phyloP scores from a whole-genome alignment of 2,888 invertebrate genomes.

The Metacarcinus magister region DNA sequence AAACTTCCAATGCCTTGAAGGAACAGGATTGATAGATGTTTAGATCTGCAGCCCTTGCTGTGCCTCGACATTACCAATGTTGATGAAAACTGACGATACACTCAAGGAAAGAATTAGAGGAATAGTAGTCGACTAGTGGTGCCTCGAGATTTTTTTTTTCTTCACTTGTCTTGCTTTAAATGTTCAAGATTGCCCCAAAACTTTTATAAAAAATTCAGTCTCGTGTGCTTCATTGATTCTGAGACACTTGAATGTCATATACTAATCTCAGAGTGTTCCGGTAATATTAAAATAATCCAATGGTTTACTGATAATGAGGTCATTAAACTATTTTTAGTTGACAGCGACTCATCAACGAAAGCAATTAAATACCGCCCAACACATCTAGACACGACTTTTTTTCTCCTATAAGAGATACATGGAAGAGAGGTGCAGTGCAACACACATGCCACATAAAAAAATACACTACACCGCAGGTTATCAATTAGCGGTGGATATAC shows the following conservation, averaged over 20 bases:
- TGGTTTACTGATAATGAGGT: background rate
- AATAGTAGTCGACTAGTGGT: too few species aligned
- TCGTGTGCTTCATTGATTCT: background rate
- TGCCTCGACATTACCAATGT: background rate
- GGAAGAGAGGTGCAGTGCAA: background rate
- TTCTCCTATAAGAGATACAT: background rate
- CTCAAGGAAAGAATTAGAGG: background rate
- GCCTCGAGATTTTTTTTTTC: background rate
- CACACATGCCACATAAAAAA: background rate
- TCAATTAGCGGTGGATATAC: background rate
- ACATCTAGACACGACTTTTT: background rate
- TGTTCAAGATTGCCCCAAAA: too few species aligned
- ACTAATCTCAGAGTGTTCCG: background rate
- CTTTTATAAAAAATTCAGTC: too few species aligned
- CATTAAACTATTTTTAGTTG: conserved; percentile 1
- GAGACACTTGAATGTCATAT: background rate
- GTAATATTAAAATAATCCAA: background rate
- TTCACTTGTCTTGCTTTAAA: too few species aligned
- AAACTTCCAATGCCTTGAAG: background rate
- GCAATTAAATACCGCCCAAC: background rate
- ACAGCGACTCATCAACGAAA: background rate
- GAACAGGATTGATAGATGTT: background rate
- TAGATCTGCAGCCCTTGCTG: background rate
- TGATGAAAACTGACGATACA: background rate
- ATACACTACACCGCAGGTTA: background rate